phyloP scores from a whole-genome alignment of 1,140 invertebrate genomes.

The Popillia japonica region DNA sequence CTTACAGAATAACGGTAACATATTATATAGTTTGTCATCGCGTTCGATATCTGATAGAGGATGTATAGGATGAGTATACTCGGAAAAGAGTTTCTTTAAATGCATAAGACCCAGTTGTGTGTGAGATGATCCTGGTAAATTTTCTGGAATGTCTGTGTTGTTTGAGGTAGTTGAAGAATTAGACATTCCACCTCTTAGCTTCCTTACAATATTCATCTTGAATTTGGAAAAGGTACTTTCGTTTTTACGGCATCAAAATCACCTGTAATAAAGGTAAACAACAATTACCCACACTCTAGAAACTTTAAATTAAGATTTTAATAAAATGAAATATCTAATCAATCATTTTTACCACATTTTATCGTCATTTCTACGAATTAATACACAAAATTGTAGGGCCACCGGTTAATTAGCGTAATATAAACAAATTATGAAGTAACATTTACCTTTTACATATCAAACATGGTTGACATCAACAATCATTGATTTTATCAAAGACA shows the following conservation, averaged over 20 bases:
- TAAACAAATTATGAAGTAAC: slow-evolving; percentile 31
- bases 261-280: neutral
- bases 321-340: neutral
- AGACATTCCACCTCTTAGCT: slow-evolving; percentile 72
- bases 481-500: slow-evolving; percentile 34
- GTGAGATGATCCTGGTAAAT: slow-evolving; percentile 73
- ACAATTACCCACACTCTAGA: too few relatives aligned
- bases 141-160: slow-evolving; percentile 62
- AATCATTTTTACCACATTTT: too few relatives aligned
- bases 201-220: slow-evolving; percentile 85
- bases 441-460: slow-evolving; percentile 19
- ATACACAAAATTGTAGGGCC: neutral
- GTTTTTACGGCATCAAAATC: slow-evolving; percentile 1
- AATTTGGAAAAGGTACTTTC: slow-evolving; percentile 1
- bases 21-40: slow-evolving; percentile 96
- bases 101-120: slow-evolving; percentile 93
- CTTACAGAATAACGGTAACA: slow-evolving; percentile 98
- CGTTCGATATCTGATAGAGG: slow-evolving; percentile 82
- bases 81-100: slow-evolving; percentile 93
- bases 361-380: too few relatives aligned
- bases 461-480: slow-evolving; percentile 33
- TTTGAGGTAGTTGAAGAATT: slow-evolving; percentile 62
- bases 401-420: slow-evolving; percentile 24
- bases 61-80: slow-evolving; percentile 88
- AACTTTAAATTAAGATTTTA: neutral